phyloP scores from a whole-genome alignment of 2,888 invertebrate genomes.

The Empis stercorea region DNA sequence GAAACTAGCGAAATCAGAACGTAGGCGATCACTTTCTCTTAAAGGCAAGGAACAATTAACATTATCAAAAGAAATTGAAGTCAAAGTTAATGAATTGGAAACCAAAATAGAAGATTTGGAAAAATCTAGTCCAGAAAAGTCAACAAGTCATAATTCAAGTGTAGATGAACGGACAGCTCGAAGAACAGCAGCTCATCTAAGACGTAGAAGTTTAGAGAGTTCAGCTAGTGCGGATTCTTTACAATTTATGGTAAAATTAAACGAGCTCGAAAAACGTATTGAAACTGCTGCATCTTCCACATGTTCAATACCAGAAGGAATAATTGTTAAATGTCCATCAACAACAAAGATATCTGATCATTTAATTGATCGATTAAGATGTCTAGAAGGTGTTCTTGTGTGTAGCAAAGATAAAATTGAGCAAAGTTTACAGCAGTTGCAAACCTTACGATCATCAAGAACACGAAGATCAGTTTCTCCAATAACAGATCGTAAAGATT shows the following conservation, averaged over 20 bases:
- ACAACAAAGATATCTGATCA: slow-evolving; percentile 41
- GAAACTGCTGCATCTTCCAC: slow-evolving; percentile 39
- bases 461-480: slow-evolving; percentile 52
- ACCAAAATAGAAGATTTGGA: slow-evolving; percentile 60
- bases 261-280: slow-evolving; percentile 64
- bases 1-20: slow-evolving; percentile 65
- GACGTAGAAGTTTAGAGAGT: slow-evolving; percentile 67
- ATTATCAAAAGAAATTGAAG: slow-evolving; percentile 71
- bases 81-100: slow-evolving; percentile 69
- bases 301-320: slow-evolving; percentile 16
- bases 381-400: slow-evolving; percentile 47
- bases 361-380: slow-evolving; percentile 45
- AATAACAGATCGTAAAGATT: slow-evolving; percentile 50
- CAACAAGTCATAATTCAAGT: slow-evolving; percentile 3
- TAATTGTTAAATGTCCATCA: slow-evolving; percentile 22
- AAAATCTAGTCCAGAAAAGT: slow-evolving; percentile 19
- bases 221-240: slow-evolving; percentile 66
- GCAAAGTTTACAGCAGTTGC: slow-evolving; percentile 52
- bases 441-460: slow-evolving; percentile 45
- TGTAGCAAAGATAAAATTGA: slow-evolving; percentile 53
- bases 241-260: slow-evolving; percentile 64
- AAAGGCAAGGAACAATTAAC: slow-evolving; percentile 72
- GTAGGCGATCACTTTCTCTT: slow-evolving; percentile 66
- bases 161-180: slow-evolving; percentile 13
- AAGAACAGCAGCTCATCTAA: slow-evolving; percentile 32